These are phyloP conservation scores for Muraenolepis orangiensis DNA, from an alignment of 2,797 vertebrate species.

Conservation along the genomic window DNA sequence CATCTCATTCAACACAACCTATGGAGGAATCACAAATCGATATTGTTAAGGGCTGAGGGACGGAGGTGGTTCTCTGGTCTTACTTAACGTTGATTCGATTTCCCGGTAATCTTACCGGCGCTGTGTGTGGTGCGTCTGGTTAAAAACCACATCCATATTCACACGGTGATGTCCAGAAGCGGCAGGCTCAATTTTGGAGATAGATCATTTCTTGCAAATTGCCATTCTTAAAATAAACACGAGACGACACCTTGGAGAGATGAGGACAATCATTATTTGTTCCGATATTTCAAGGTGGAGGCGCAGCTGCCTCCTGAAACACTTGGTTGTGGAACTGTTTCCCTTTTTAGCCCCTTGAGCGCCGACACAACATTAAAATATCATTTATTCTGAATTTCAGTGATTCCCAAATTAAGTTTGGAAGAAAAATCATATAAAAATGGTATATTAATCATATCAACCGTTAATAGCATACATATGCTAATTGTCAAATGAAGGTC, in stretches of 20 bases:
- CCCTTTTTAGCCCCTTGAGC: conserved; percentile 1
- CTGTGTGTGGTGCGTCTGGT: conserved; percentile 34
- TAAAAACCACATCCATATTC: conserved; percentile 43
- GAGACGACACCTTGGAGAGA: conserved; percentile 18
- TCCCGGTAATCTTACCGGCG: conserved; percentile 54
- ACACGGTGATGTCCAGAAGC: conserved; percentile 21
- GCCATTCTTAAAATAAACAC: conserved; percentile 11
- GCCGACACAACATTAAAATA: conserved; percentile 1
- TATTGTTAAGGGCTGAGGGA: conserved; percentile 42
- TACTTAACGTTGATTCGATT: conserved; percentile 45
- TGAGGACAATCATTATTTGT: conserved; percentile 18
- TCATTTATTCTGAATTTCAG: conserved; percentile 11
- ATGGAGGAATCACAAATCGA: conserved; percentile 21
- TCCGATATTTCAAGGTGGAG: conserved; percentile 20
- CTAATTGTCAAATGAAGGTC: not conserved
- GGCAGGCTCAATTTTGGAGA: conserved; percentile 19
- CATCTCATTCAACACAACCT: too few relatives aligned
- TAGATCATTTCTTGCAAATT: conserved; percentile 38
- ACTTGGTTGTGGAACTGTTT: not conserved
- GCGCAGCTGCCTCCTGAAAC: conserved; percentile 6
- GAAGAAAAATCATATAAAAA: not conserved
- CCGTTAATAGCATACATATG: not conserved
- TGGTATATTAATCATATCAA: not conserved
- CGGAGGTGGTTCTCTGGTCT: conserved; percentile 32
- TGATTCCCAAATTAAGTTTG: not conserved